Evolutionary conservation across 2,113 vertebrate species (phyloP).

Genomic region (Sula dactylatra): DNA sequence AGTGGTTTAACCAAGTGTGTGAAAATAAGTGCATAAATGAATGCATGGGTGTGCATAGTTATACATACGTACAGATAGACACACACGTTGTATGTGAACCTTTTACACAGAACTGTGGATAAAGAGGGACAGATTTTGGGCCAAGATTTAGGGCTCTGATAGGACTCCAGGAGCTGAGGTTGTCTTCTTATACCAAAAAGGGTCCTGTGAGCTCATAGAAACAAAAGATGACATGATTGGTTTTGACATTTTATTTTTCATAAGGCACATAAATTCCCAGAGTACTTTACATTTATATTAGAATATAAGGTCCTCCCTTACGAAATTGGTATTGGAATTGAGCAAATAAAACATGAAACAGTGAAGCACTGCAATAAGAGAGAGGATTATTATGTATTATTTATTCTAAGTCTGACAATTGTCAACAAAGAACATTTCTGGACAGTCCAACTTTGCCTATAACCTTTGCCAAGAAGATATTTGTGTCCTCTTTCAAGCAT

Average conservation of each 20-base stretch:
- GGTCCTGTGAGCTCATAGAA: not conserved
- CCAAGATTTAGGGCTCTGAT: not conserved
- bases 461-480: not conserved
- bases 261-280: not conserved
- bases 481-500: not conserved
- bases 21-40: not conserved
- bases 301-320: not conserved
- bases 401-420: not conserved
- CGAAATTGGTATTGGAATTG: not conserved
- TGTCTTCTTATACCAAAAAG: not conserved
- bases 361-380: not conserved
- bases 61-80: rapidly evolving
- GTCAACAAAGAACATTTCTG: not conserved
- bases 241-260: not conserved
- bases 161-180: not conserved
- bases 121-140: not conserved
- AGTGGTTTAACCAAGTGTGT: not conserved
- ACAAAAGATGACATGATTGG: not conserved
- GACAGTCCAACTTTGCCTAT: not conserved
- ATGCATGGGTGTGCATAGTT: not conserved
- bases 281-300: not conserved
- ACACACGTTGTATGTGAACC: rapidly evolving
- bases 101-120: not conserved
- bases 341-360: not conserved
- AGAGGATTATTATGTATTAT: not conserved